Evolutionary conservation across 2,797 vertebrate species (phyloP), one percentile per base, ranked within the genome.

Genomic region (Rhabdophis nuchalis): DNA sequence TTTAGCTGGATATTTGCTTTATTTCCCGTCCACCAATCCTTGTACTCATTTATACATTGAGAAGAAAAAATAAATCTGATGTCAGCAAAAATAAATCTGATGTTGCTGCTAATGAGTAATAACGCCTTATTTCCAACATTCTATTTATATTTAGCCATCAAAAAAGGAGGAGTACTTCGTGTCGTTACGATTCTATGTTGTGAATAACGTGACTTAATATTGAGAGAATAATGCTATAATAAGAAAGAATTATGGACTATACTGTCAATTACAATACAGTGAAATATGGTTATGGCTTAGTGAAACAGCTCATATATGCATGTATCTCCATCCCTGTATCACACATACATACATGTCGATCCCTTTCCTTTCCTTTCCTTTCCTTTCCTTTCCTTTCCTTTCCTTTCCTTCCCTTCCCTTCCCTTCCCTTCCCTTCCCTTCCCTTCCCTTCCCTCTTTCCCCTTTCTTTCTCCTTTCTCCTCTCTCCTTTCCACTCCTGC

Each of bases 131-230:
- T 90, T 86, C 89, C 85, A 93, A 93, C 85, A 85, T 29, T 29
- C 29, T 61, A 41, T 94, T 52, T 88, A 86, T 14, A 23, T 92
- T 95, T 95, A 93, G 29, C 93, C 54, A 85, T 92, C 89, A 95
- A 95, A 94, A 61, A 92, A 52, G 53, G 86, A 58, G 23, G 46
- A 60, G 29, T 85, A 87, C 11, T 61, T 56, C 85, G 32, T 56
- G 36, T n/a, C 23, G 27, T 68, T 27, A 64, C 16, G 53, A n/a
- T 86, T 72, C 12, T 86, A 86, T 89, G 89, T 61, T 94, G 95
- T 94, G 95, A 93, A 82, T 92, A 61, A 5, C 91, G 91, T 95
- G 93, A 96, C 88, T 68, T 91, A 95, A 94, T 93, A 89, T 93
- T 92, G 4, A 27, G 89, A 92, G 0, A 2, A 93, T 95, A 95